Evolutionary conservation across 2,797 vertebrate genomes (phyloP).

Genomic region (Notolepis coatsorum): DNA sequence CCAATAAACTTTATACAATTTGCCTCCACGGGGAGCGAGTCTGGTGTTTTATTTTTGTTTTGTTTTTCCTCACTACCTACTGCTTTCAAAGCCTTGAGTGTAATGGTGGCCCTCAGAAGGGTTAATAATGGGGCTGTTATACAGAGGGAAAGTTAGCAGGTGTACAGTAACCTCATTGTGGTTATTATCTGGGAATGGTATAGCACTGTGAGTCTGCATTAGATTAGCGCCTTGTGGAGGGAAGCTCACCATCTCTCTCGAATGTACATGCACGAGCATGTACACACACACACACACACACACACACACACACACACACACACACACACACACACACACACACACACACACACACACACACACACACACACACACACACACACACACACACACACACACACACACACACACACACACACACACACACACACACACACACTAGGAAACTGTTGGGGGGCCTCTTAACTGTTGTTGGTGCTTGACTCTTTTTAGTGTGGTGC

Average conservation of each 20-base stretch:
- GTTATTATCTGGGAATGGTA: slow-evolving; percentile 71
- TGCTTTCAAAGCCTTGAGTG: slow-evolving; percentile 33
- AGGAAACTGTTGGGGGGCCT: slow-evolving; percentile 31
- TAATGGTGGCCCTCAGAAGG: slow-evolving; percentile 40
- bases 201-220: slow-evolving; percentile 73
- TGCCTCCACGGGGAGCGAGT: slow-evolving; percentile 34
- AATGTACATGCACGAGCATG: too few relatives aligned
- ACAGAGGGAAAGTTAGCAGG: slow-evolving; percentile 69
- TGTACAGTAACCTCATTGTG: slow-evolving; percentile 83
- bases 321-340: neutral
- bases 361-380: slow-evolving; percentile 12
- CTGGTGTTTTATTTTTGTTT: slow-evolving; percentile 20
- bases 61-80: neutral
- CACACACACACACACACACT: neutral
- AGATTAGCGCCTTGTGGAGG: slow-evolving; percentile 64
- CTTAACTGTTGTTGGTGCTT: slow-evolving; percentile 13
- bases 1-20: slow-evolving; percentile 41
- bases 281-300: slow-evolving; percentile 6
- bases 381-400: slow-evolving; percentile 1
- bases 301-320: neutral
- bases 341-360: too few relatives aligned
- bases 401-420: neutral
- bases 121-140: slow-evolving; percentile 53
- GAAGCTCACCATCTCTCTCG: slow-evolving; percentile 27
- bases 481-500: slow-evolving; percentile 5